Percentiles rank a stretch among this genome's conserved stretches.
phyloP scores from a whole-genome alignment of 2,888 invertebrate genomes.

The Torymus aiolomorphi region DNA sequence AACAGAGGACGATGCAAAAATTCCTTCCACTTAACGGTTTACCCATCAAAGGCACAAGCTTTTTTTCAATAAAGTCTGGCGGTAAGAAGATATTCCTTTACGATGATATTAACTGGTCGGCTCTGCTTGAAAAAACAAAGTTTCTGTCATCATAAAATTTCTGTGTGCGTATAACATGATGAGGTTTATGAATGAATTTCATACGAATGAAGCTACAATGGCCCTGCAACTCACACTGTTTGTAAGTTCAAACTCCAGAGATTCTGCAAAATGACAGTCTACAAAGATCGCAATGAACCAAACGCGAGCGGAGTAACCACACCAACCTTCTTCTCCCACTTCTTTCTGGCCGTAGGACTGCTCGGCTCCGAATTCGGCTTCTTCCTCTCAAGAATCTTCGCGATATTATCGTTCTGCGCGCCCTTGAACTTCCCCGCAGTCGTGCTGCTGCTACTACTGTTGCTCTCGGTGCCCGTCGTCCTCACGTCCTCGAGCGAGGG shows the following conservation, averaged over 20 bases:
- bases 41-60: neutral
- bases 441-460: conserved; percentile 72
- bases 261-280: no score
- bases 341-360: conserved; percentile 73
- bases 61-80: neutral
- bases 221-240: no score
- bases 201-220: no score
- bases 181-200: no score
- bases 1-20: no score
- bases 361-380: conserved; percentile 74
- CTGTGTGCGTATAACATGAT: no score
- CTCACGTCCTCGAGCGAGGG: conserved; percentile 80
- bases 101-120: neutral
- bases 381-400: conserved; percentile 72
- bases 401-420: conserved; percentile 72
- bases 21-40: no score
- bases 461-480: conserved; percentile 77
- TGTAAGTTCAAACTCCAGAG: no score
- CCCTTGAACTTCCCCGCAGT: conserved; percentile 66
- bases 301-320: neutral
- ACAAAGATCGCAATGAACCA: neutral
- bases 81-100: neutral
- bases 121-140: neutral
- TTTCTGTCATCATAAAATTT: no score
- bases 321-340: conserved; percentile 73